Evolutionary conservation across 2,113 vertebrate species (phyloP), one percentile per base, ranked within the genome.

Genomic region (Puffinus mauretanicus): DNA sequence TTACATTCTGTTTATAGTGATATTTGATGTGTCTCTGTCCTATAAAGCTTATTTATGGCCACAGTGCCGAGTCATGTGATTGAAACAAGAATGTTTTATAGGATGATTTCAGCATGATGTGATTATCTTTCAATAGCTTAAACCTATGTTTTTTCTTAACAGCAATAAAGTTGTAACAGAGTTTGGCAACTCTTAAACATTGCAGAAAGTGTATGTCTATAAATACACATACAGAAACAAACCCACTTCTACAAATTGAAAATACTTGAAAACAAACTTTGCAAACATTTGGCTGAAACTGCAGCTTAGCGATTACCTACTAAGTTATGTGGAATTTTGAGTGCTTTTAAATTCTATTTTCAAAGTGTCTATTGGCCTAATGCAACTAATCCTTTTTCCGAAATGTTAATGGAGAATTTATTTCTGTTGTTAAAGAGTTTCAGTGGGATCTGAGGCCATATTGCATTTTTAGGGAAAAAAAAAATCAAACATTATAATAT

Each of bases 1-100:
- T 94, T 88, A 32, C 67, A 66, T 87, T 96, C 80, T 81, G 57
- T 77, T 93, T 79, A 27, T 94, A 72, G 70, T 60, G 73, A 22
- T 84, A 85, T 62, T 94, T 87, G 73, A 82, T 80, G 49, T 62
- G 24, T 73, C 49, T 89, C n/a, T 85, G 55, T 89, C 70, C 66
- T 73, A 11, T 90, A 84, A 94, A 87, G 27, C 54, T 91, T 71
- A 72, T 89, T 93, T 90, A 80, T 60, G 46, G 51, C 27, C 51
- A 20, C 40, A 58, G 30, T 75, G 52, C 26, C 5, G 5, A 85
- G 19, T 57, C 79, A n/a, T 38, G 26, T 86, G 86, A 67, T 86
- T 75, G 58, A 85, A 88, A 46, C 52, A 81, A 42, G 64, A 76
- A 25, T 29, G 36, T 80, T 95, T 91, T 54, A 24, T 42, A n/a